Evolutionary conservation across 2,113 vertebrate species (phyloP), one percentile per base, ranked within the genome.

Genomic region (Serranochromis macrocephalus): DNA sequence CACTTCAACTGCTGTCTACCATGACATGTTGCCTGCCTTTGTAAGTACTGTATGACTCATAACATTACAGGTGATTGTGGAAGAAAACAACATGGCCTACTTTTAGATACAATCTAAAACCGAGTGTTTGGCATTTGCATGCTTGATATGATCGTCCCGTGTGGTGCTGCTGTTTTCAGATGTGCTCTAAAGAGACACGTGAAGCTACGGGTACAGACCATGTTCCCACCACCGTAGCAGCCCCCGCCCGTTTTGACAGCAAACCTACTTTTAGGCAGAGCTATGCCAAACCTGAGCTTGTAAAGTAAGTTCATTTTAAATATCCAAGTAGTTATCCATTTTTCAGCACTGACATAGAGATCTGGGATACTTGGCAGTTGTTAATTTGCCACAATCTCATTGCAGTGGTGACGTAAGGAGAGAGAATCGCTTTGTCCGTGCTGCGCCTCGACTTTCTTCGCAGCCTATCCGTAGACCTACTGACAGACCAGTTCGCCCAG

Each of bases 11-110:
- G 97, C 97, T 85, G 98, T 97, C 0, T 99, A 99, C 96, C 99
- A 99, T 68, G 99, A 99, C 94, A 99, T 99, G 99, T 96, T 99
- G 68, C 99, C 99, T 87, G 98, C 99, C 88, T 99, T 99, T 95
- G 98, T 99, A 94, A 97, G 98, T 97, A 45, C n/a, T 11, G 9
- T 10, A 17, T 38, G 7, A 45, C 40, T 78, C 5, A 3, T 19
- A 38, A 40, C 7, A 3, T 14, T 78, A 51, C 26, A 78, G 17
- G 14, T 17, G 10, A 26, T 17, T 66, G 4, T 86, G 16, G 49
- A 26, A 31, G 31, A 36, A 71, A 71, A 11, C 5, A n/a, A 9
- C 14, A 2, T 57, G 29, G 7, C 40, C 1, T 36, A 9, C 13
- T 36, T 31, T 83, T 68, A 24, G n/a, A 29, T 66, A 14, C n/a